Evolutionary conservation across 2,113 vertebrate species (phyloP).

Genomic region (Psephotus haematonotus): DNA sequence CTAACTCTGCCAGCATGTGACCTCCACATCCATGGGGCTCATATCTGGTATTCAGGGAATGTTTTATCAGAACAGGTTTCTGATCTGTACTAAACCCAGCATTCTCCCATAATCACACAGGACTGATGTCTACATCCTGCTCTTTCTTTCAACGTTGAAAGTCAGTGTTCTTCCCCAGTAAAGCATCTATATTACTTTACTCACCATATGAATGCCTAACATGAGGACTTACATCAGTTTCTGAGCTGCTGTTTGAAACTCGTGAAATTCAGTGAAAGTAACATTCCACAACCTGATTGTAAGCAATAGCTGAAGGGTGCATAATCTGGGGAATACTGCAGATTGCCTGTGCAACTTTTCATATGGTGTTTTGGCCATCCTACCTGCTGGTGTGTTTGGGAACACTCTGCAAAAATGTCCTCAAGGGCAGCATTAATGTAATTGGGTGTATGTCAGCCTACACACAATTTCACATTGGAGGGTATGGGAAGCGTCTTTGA

Average conservation of each 20-base stretch:
- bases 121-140: neutral
- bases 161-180: neutral
- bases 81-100: neutral
- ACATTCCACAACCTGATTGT: neutral
- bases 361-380: neutral
- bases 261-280: neutral
- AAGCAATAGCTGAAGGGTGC: neutral
- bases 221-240: neutral
- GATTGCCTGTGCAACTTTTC: neutral
- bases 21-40: neutral
- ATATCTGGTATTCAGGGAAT: neutral
- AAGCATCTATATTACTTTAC: neutral
- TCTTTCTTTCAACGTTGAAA: neutral
- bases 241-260: neutral
- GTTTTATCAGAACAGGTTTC: neutral
- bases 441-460: neutral
- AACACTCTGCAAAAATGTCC: neutral
- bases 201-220: neutral
- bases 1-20: neutral
- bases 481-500: neutral
- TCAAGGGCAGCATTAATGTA: rapidly evolving
- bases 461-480: neutral
- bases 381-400: neutral
- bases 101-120: neutral
- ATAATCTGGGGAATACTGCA: neutral